Base-by-base conservation (phyloP, 2,888 invertebrate genomes). In the Pyrochroa serraticornis region DNA sequence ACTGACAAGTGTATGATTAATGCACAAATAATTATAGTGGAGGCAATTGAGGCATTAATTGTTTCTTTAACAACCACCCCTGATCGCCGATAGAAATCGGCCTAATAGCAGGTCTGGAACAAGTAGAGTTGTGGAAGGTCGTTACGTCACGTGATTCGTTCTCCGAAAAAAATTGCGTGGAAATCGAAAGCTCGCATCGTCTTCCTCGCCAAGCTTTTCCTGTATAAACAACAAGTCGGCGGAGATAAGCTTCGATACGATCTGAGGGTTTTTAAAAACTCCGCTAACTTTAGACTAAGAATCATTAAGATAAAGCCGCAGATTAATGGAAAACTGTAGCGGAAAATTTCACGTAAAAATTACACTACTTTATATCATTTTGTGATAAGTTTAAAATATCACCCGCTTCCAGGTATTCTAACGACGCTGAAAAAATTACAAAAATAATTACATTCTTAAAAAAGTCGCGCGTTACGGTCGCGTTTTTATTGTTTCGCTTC, bases 261-360 rank as follows among this genome's bases (percentile, higher is more conserved):
- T 73, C 72, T 65, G 48, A 41, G 52, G 60, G 52, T 69, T 75
- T 79, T 77, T 74, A 74, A 76, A 77, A 77, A 77, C 72, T 73
- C 74, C 66, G 70, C 75, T 67, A 78, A 78, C 74, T 79, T 76
- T 74, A 74, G 75, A 77, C 76, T 75, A 78, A 78, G 78, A 78
- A 78, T 78, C 77, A 77, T 79, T 79, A 79, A 79, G 79, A 79
- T 79, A 79, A 79, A 76, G 72, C 74, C 71, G 64, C 72, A 77
- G 78, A 79, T 79, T 79, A 79, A 79, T 79, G 78, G 75, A 76
- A 78, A 78, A 77, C 73, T 78, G 78, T 78, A 77, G 78, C 77
- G 77, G 78, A 77, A 79, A 79, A 79, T 79, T 78, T 79, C 73
- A 77, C 75, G 77, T 77, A 79, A 79, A 79, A 79, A 79, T 79